These are phyloP conservation scores for Platorchestia sp. DNA, from an alignment of 1,140 invertebrate species.

Conservation along the genomic window DNA sequence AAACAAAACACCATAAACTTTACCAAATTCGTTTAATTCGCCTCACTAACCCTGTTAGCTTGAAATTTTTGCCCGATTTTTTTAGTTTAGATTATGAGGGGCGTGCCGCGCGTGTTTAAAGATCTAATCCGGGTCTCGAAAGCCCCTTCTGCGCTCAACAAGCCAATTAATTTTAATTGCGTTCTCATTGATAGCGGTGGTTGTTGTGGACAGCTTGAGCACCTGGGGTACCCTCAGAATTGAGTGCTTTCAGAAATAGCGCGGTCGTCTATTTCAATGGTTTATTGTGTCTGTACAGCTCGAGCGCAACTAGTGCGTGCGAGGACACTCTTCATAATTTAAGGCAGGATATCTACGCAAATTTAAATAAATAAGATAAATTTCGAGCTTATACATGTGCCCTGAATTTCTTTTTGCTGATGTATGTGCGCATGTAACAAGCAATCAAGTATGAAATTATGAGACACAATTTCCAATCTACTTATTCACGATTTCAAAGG, in stretches of 20 bases:
- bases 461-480: no score
- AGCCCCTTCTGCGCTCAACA: background rate
- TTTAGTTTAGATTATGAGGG: background rate
- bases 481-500: no score
- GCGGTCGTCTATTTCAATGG: background rate
- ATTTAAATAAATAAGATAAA: no score
- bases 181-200: background rate
- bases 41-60: background rate
- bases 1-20: no score
- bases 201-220: background rate
- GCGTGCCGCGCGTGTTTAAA: background rate
- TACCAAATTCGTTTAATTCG: background rate
- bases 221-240: background rate
- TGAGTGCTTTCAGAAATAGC: background rate
- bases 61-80: background rate
- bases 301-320: no score
- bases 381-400: no score
- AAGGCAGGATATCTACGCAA: no score
- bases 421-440: no score
- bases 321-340: no score
- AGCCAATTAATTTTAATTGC: constrained; percentile 2
- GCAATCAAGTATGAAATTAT: no score
- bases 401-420: no score
- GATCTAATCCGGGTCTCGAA: background rate
- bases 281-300: background rate